Conservation (phyloP, 2,888 invertebrate genomes). For the Drosophila greeni region DNA sequence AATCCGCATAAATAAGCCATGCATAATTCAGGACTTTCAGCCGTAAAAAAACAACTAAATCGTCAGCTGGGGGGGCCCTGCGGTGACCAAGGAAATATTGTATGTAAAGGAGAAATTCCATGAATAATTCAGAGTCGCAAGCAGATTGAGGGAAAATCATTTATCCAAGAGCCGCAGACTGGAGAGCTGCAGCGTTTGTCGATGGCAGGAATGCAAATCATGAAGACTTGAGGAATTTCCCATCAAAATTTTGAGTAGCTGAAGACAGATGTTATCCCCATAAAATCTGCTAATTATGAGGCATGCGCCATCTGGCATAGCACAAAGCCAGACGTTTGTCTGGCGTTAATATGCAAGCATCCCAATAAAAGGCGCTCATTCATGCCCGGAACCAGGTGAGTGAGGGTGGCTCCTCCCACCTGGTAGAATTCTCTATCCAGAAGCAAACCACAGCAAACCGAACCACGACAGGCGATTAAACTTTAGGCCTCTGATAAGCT, state of each 20-base stretch:
- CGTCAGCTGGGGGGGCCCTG: slow-evolving; percentile 8
- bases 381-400: background rate
- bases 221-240: slow-evolving; percentile 21
- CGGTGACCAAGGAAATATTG: slow-evolving; percentile 29
- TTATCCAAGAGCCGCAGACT: slow-evolving; percentile 43
- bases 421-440: background rate
- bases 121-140: slow-evolving; percentile 56
- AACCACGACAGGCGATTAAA: slow-evolving; percentile 26
- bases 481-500: slow-evolving; percentile 28
- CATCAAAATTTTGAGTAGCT: slow-evolving; percentile 3
- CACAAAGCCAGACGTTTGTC: slow-evolving; percentile 16
- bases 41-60: slow-evolving; percentile 20
- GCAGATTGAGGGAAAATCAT: slow-evolving; percentile 45
- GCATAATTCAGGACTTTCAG: slow-evolving; percentile 38
- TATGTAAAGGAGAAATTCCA: slow-evolving; percentile 32
- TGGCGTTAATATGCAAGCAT: slow-evolving; percentile 4
- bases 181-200: slow-evolving; percentile 1
- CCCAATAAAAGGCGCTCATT: slow-evolving; percentile 22
- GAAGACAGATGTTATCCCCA: slow-evolving; percentile 11
- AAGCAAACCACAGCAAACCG: slow-evolving; percentile 4
- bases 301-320: slow-evolving; percentile 45
- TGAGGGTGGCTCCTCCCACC: background rate
- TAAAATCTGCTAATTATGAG: slow-evolving; percentile 44
- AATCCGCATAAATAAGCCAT: slow-evolving; percentile 48
- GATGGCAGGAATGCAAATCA: slow-evolving; percentile 17